Evolutionary conservation across 1,140 invertebrate species (phyloP), one percentile per base, ranked within the genome.

Genomic region (Chrysomallon squamiferum): DNA sequence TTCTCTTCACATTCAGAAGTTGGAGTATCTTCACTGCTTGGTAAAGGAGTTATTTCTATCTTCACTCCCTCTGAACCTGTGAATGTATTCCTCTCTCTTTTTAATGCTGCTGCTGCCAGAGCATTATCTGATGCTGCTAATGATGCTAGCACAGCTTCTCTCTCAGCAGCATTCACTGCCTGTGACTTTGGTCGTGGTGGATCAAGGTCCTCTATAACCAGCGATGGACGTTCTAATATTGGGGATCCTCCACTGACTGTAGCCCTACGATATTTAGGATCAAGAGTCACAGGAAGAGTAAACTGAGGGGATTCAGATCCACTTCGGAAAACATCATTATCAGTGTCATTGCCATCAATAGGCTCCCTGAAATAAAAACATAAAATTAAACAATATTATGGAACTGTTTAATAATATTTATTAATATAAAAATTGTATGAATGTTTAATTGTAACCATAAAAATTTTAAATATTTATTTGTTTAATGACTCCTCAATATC

Each of bases 171-270:
- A 61, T 68, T 73, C 13, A 73, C 57, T 5, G 65, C 66, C 52
- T 72, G 71, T 27, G 79, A 78, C 38, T 81, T 81, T 0, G 79
- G 79, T 67, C 79, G 66, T 4, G 76, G 76, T 11, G 79, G 71
- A 41, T 81, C 75, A 25, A 78, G 74, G 50, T 82, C 77, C 27
- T 83, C 76, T 25, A 80, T 79, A 6, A 76, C 74, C 18, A 81
- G 62, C 2, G 77, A 68, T 25, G 91, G 88, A 59, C 89, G 83
- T 65, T 90, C 90, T 47, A 89, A 86, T 3, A 89, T 90, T 18
- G 93, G 91, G 68, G 90, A 93, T 52, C 91, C 92, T 7, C 94
- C 93, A 72, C 93, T 93, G 71, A 96, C 94, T 5, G 94, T 95
- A 57, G 95, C 93, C 29, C 95, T 86, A 13, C 95, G 88, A 82